Conservation (phyloP, 1,140 invertebrate genomes). For the Zaprionus camerounensis region DNA sequence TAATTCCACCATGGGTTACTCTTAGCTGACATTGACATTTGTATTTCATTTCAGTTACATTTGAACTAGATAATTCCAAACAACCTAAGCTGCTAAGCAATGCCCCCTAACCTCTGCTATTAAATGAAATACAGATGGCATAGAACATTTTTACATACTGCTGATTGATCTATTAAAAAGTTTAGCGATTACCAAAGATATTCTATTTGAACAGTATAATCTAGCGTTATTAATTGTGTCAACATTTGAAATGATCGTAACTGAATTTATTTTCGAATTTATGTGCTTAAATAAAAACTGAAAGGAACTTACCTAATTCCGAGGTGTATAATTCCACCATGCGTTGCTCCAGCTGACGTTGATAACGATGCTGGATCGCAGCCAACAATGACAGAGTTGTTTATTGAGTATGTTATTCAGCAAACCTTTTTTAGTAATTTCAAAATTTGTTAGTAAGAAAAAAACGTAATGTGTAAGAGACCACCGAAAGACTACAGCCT, state of each 20-base stretch:
- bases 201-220: not conserved
- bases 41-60: too few species aligned
- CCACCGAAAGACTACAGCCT: constrained; percentile 32
- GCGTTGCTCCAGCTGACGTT: not conserved
- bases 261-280: not conserved
- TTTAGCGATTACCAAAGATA: not conserved
- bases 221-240: not conserved
- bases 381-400: not conserved
- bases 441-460: not conserved
- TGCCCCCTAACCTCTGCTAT: too few species aligned
- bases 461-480: constrained; percentile 55
- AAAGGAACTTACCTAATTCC: not conserved
- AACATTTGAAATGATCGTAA: not conserved
- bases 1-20: too few species aligned
- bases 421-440: not conserved
- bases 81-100: too few species aligned
- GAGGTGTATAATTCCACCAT: not conserved
- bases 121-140: too few species aligned
- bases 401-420: not conserved
- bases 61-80: too few species aligned
- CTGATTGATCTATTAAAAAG: too few species aligned
- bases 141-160: too few species aligned
- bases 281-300: not conserved
- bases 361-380: not conserved
- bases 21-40: too few species aligned